phyloP scores from a whole-genome alignment of 1,140 invertebrate species.

The Mya arenaria region DNA sequence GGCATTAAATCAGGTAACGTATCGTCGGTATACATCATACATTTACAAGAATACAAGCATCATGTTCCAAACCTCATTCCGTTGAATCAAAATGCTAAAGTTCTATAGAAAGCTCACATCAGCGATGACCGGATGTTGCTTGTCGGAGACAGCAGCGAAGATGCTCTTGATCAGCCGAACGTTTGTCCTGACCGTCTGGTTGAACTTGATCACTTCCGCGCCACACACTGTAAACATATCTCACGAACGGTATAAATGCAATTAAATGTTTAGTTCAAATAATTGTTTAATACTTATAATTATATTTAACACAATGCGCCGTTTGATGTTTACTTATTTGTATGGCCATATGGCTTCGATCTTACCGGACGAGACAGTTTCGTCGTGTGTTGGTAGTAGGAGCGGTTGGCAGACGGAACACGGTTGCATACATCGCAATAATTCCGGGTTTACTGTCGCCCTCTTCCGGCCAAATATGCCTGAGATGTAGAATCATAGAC shows the following conservation, averaged over 20 bases:
- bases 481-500: background rate
- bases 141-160: slow-evolving; percentile 19
- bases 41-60: background rate
- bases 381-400: background rate
- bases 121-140: slow-evolving; percentile 15
- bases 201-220: slow-evolving; percentile 29
- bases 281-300: too few species aligned
- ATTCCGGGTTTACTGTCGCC: background rate
- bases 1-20: too few species aligned
- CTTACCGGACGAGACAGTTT: slow-evolving; percentile 6
- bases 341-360: background rate
- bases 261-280: too few species aligned
- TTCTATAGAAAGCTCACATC: background rate
- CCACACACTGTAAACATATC: slow-evolving; percentile 23
- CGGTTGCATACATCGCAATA: slow-evolving; percentile 10
- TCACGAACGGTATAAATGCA: too few species aligned
- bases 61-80: background rate
- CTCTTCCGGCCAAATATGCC: slow-evolving; percentile 35
- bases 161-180: slow-evolving; percentile 21
- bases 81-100: too few species aligned
- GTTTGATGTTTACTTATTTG: too few species aligned
- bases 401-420: slow-evolving; percentile 6
- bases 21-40: too few species aligned
- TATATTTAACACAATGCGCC: too few species aligned
- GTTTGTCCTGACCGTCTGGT: slow-evolving; percentile 17